Evolutionary conservation across 92 coral and sea anemone species (phyloP).

Genomic region (Micromussa lordhowensis): DNA sequence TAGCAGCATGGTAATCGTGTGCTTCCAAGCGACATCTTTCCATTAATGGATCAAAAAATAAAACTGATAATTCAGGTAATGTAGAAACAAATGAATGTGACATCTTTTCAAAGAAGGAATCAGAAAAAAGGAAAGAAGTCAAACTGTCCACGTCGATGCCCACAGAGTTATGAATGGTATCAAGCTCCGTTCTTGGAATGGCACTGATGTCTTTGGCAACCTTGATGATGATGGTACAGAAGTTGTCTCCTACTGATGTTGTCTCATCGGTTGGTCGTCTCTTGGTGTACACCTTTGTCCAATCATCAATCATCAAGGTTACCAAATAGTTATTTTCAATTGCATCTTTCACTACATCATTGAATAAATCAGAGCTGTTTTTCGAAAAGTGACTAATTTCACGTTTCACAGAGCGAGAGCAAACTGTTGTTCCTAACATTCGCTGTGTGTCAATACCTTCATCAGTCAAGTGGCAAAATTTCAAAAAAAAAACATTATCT

Average conservation of each 20-base stretch:
- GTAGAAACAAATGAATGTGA: constrained; percentile 47
- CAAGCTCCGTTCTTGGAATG: constrained; percentile 21
- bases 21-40: constrained; percentile 59
- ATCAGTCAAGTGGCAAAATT: constrained; percentile 40
- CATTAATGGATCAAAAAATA: constrained; percentile 64
- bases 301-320: constrained; percentile 57
- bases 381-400: constrained; percentile 14
- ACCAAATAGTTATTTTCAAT: constrained; percentile 39
- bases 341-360: constrained; percentile 27
- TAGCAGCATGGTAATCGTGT: constrained; percentile 64
- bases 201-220: constrained; percentile 42
- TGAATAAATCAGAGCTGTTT: not conserved
- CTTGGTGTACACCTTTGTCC: constrained; percentile 66
- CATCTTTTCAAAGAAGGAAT: constrained; percentile 12
- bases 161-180: constrained; percentile 33
- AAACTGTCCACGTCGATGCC: constrained; percentile 13
- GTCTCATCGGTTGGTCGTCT: constrained; percentile 38
- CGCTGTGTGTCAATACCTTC: constrained; percentile 63
- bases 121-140: constrained; percentile 23
- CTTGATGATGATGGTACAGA: constrained; percentile 59
- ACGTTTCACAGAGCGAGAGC: constrained; percentile 4
- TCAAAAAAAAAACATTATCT: too few species aligned
- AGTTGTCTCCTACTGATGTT: constrained; percentile 36
- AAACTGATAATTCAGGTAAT: constrained; percentile 49
- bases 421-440: constrained; percentile 41